These are phyloP conservation scores for Scelioninae gen. 2 DNA, from an alignment of 2,888 invertebrate genomes.

Conservation along the genomic window DNA sequence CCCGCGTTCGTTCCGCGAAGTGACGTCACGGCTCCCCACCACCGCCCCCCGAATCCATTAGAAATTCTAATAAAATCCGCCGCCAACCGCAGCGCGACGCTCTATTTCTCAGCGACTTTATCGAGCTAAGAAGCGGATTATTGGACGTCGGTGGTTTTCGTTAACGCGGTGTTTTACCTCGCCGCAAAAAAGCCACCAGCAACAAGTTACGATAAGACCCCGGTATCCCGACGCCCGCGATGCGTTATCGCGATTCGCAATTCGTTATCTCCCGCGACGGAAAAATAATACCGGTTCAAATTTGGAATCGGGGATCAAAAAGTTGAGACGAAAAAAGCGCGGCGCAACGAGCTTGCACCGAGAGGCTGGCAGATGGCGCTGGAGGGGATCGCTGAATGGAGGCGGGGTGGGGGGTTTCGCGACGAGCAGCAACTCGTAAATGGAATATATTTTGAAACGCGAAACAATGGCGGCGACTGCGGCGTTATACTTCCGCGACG, in stretches of 20 bases:
- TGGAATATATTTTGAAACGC: conserved; percentile 53
- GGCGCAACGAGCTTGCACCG: too few species aligned
- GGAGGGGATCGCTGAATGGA: not conserved
- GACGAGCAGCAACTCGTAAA: conserved; percentile 34
- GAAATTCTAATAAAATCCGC: conserved; percentile 4
- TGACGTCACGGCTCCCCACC: too few species aligned
- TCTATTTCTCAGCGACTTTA: conserved; percentile 15
- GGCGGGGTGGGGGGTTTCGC: not conserved
- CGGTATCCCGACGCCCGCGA: conserved; percentile 27
- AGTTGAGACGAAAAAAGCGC: too few species aligned
- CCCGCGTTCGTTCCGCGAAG: too few species aligned
- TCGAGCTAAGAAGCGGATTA: conserved; percentile 26
- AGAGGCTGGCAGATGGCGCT: conserved; percentile 6
- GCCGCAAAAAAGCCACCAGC: conserved; percentile 30
- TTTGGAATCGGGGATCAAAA: too few species aligned
- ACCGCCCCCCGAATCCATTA: not conserved
- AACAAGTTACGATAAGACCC: conserved; percentile 48
- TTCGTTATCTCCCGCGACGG: conserved; percentile 43
- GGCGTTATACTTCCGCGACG: conserved; percentile 45
- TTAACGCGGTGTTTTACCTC: conserved; percentile 15
- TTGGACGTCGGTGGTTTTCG: conserved; percentile 32
- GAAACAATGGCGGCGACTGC: conserved; percentile 45
- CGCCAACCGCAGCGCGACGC: not conserved
- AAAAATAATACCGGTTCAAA: conserved; percentile 13
- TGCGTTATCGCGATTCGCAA: conserved; percentile 49